Evolutionary conservation across 2,113 vertebrate species (phyloP).

Genomic region (Charina bottae): DNA sequence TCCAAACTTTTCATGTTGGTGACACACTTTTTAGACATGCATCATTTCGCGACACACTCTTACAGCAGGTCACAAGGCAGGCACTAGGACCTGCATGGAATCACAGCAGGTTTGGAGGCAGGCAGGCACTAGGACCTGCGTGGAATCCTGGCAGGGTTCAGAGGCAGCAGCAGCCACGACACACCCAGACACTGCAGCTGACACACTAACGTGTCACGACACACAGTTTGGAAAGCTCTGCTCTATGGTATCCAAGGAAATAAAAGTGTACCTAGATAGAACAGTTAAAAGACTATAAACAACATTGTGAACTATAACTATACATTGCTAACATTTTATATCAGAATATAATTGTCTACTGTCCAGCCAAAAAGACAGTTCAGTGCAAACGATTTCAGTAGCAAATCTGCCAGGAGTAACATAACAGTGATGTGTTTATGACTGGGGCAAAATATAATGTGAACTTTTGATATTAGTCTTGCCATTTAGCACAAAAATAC

Average conservation of each 20-base stretch:
- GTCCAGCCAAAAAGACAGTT: background rate
- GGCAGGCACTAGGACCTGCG: too few relatives aligned
- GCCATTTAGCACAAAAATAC: background rate
- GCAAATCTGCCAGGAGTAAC: constrained; percentile 1
- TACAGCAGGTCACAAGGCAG: too few relatives aligned
- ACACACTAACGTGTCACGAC: too few relatives aligned
- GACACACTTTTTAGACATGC: too few relatives aligned
- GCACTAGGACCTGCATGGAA: too few relatives aligned
- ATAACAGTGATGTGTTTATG: constrained; percentile 10
- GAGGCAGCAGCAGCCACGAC: too few relatives aligned
- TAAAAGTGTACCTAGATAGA: background rate
- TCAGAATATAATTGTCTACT: background rate
- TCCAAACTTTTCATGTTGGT: too few relatives aligned
- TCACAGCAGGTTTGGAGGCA: too few relatives aligned
- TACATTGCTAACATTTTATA: background rate
- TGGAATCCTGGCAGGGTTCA: too few relatives aligned
- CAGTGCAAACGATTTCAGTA: background rate
- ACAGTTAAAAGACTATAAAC: background rate
- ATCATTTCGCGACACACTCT: too few relatives aligned
- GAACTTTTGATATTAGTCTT: constrained; percentile 17
- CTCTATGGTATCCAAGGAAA: background rate
- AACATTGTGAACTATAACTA: background rate
- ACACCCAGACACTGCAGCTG: too few relatives aligned
- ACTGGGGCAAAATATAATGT: constrained; percentile 2
- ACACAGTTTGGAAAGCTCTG: too few relatives aligned